Percentiles rank a stretch among this genome's conserved stretches.
phyloP scores from a whole-genome alignment of 2,113 vertebrate species.

The Pontoporia blainvillei region DNA sequence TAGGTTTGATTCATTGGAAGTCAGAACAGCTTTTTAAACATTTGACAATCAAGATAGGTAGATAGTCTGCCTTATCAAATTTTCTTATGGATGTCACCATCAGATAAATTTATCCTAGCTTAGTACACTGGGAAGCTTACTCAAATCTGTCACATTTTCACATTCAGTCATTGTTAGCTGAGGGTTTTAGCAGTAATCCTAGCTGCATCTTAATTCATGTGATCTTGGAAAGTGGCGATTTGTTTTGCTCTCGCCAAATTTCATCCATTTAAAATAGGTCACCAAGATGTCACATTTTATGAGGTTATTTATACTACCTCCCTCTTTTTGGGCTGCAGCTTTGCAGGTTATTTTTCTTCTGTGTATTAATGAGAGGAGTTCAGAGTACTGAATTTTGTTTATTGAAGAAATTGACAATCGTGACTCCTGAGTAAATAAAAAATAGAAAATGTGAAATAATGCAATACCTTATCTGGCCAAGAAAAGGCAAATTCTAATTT shows the following conservation, averaged over 20 bases:
- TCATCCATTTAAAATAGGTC: conserved; percentile 67
- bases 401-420: conserved; percentile 38
- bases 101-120: conserved; percentile 61
- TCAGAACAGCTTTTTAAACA: conserved; percentile 69
- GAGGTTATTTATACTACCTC: conserved; percentile 57
- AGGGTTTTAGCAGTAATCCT: conserved; percentile 33
- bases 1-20: conserved; percentile 66
- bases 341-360: conserved; percentile 60
- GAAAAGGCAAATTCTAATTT: conserved; percentile 26
- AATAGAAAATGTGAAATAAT: conserved; percentile 31
- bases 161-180: conserved; percentile 40
- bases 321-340: conserved; percentile 3
- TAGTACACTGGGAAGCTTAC: neutral
- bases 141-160: conserved; percentile 20
- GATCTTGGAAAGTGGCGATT: conserved; percentile 36
- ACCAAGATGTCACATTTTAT: conserved; percentile 59
- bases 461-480: neutral
- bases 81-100: conserved; percentile 62
- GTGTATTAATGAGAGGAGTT: conserved; percentile 56
- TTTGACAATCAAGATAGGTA: conserved; percentile 63
- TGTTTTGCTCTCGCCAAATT: conserved; percentile 56
- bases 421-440: conserved; percentile 47
- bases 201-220: conserved; percentile 29
- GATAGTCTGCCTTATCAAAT: conserved; percentile 66
- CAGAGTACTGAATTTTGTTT: conserved; percentile 47